phyloP scores from a whole-genome alignment of 2,888 invertebrate genomes.

The Crematogaster levior region DNA sequence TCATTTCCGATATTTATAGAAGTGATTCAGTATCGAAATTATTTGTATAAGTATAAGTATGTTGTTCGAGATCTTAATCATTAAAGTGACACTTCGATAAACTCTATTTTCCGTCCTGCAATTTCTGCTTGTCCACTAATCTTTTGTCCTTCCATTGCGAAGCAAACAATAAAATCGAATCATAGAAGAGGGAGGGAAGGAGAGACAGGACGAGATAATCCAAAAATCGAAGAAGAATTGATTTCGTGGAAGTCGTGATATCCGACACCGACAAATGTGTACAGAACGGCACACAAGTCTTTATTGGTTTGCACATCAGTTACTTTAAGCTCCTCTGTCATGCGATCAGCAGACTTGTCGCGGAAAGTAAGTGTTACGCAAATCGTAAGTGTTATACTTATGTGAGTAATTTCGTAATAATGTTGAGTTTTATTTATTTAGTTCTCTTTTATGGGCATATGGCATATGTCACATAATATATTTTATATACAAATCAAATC shows the following conservation, averaged over 20 bases:
- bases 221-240: conserved; percentile 31
- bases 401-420: background rate
- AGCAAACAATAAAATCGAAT: background rate
- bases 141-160: background rate
- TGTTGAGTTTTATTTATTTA: background rate
- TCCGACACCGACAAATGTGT: conserved; percentile 13
- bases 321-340: conserved; percentile 18
- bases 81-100: too few relatives aligned
- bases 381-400: background rate
- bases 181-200: background rate
- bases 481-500: background rate
- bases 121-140: too few relatives aligned
- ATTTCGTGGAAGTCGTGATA: conserved; percentile 38
- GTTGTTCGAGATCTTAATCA: too few relatives aligned
- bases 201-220: background rate
- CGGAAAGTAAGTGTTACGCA: too few relatives aligned
- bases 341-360: conserved; percentile 24
- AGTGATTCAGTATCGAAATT: too few relatives aligned
- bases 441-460: too few relatives aligned
- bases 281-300: conserved; percentile 17
- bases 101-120: background rate
- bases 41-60: too few relatives aligned
- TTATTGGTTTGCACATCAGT: conserved; percentile 34
- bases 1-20: too few relatives aligned
- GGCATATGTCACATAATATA: too few relatives aligned